Conservation (phyloP, 2,113 vertebrate genomes). For the Lanius ludovicianus region DNA sequence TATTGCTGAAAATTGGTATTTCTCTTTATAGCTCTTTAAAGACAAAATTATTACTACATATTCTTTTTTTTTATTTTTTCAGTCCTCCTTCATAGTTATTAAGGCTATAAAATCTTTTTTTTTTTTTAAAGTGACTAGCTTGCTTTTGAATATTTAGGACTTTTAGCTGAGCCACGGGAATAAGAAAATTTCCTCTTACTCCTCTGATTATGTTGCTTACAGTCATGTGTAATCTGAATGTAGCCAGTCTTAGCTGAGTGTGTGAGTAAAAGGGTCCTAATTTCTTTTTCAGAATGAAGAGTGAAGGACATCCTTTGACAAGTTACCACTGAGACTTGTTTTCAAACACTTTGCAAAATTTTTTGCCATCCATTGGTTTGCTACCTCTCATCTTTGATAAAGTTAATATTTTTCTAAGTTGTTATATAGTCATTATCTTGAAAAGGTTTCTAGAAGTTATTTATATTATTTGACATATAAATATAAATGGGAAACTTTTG, state of each 20-base stretch:
- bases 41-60: not conserved
- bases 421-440: not conserved
- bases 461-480: not conserved
- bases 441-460: not conserved
- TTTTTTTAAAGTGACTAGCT: not conserved
- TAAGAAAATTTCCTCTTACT: not conserved
- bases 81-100: not conserved
- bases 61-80: not conserved
- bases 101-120: not conserved
- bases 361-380: not conserved
- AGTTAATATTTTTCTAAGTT: not conserved
- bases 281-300: not conserved
- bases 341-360: not conserved
- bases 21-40: not conserved
- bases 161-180: not conserved
- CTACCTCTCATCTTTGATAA: not conserved
- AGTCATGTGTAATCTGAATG: not conserved
- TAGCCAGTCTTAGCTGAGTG: not conserved
- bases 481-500: not conserved
- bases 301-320: not conserved
- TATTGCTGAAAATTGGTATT: not conserved
- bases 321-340: not conserved
- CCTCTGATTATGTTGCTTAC: not conserved
- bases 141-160: not conserved
- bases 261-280: not conserved